Percentiles rank a stretch among this genome's conserved stretches.
Conservation (phyloP, 2,113 vertebrate species). For the Cygnus atratus region DNA sequence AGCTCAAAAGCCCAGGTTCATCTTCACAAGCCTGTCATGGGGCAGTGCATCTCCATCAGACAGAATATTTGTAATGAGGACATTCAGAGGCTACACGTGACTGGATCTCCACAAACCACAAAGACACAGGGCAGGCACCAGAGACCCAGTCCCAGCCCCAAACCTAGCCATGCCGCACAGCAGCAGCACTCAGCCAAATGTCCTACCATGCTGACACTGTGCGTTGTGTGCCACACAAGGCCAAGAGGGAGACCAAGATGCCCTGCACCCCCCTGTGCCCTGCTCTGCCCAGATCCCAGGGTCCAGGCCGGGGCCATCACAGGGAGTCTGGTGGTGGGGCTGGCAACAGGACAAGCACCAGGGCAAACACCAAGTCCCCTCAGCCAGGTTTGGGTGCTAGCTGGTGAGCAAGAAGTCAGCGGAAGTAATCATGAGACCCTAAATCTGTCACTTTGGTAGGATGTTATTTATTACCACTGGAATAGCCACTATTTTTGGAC, state of each 20-base stretch:
- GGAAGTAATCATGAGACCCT: neutral
- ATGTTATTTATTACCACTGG: neutral
- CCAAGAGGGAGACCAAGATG: too few relatives aligned
- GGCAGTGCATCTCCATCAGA: neutral
- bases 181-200: neutral
- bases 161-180: neutral
- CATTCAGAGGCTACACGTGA: neutral
- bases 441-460: neutral
- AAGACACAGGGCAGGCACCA: accelerated
- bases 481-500: neutral
- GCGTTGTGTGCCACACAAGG: neutral
- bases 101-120: accelerated
- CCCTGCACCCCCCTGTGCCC: neutral
- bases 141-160: neutral
- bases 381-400: neutral
- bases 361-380: neutral
- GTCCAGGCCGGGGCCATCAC: neutral
- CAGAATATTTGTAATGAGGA: too few relatives aligned
- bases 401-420: neutral
- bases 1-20: neutral
- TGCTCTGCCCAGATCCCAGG: neutral
- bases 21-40: neutral
- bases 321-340: neutral
- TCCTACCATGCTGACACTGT: accelerated
- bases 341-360: neutral